These are phyloP conservation scores for Drosophila nigromelanica DNA, from an alignment of 1,140 invertebrate genomes.

Conservation along the genomic window DNA sequence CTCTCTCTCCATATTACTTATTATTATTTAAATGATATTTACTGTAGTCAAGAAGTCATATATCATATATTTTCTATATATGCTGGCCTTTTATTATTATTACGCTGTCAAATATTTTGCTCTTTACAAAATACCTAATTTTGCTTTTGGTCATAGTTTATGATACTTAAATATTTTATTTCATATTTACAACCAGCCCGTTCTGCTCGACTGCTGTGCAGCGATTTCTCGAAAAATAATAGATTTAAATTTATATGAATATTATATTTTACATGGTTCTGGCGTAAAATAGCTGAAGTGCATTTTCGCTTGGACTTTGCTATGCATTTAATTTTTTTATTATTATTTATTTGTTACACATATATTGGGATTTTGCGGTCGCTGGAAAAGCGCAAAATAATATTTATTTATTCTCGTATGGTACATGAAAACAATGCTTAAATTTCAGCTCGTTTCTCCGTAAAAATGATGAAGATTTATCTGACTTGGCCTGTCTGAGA, in stretches of 20 bases:
- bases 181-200: slow-evolving; percentile 17
- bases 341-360: background rate
- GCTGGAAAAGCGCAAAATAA: slow-evolving; percentile 9
- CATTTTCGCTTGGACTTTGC: slow-evolving; percentile 27
- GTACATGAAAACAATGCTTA: background rate
- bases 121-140: background rate
- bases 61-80: background rate
- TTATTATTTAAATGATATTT: background rate
- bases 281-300: slow-evolving; percentile 40
- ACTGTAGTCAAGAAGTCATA: background rate
- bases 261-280: slow-evolving; percentile 5
- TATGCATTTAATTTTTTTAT: slow-evolving; percentile 6
- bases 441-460: slow-evolving; percentile 12
- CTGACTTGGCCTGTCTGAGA: slow-evolving; percentile 6
- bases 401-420: slow-evolving; percentile 28
- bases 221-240: slow-evolving; percentile 16
- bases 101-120: slow-evolving; percentile 1
- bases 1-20: no score
- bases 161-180: slow-evolving; percentile 21
- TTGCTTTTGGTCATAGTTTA: background rate
- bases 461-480: slow-evolving; percentile 65
- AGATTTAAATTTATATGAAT: background rate
- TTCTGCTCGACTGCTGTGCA: slow-evolving; percentile 6
- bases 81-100: slow-evolving; percentile 13
- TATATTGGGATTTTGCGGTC: slow-evolving; percentile 3